A percentile compares a stretch with the other conserved stretches of the same genome.
phyloP scores from a whole-genome alignment of 1,140 invertebrate species.

The Bombyx mandarina region DNA sequence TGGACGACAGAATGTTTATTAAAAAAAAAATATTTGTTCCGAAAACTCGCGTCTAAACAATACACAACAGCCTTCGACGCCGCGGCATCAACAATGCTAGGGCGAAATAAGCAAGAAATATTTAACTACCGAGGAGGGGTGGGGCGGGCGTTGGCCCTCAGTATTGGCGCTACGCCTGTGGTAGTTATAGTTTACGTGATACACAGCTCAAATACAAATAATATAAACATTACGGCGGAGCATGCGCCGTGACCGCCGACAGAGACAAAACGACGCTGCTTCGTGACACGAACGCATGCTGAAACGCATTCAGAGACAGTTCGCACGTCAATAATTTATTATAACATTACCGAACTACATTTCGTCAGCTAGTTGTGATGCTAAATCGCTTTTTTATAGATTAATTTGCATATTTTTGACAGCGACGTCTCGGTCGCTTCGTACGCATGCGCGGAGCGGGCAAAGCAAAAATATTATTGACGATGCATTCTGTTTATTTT shows the following conservation, averaged over 20 bases:
- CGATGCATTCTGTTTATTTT: constrained; percentile 68
- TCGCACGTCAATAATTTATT: constrained; percentile 3
- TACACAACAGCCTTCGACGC: constrained; percentile 65
- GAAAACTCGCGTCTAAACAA: constrained; percentile 57
- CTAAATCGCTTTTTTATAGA: constrained; percentile 62
- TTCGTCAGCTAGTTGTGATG: constrained; percentile 33
- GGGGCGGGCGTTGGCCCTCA: constrained; percentile 60
- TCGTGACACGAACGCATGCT: constrained; percentile 7
- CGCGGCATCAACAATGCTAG: constrained; percentile 71
- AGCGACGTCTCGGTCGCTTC: constrained; percentile 25
- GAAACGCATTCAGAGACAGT: background rate
- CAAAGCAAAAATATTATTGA: constrained; percentile 52
- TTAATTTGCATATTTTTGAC: constrained; percentile 70
- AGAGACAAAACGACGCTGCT: constrained; percentile 37
- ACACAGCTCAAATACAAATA: constrained; percentile 74
- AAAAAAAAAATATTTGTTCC: constrained; percentile 45
- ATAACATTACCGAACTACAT: constrained; percentile 26
- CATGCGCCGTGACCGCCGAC: constrained; percentile 57
- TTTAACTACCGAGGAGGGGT: constrained; percentile 69
- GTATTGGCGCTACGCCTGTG: constrained; percentile 67
- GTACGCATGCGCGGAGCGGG: constrained; percentile 47
- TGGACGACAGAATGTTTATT: constrained; percentile 19
- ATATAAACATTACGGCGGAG: constrained; percentile 71
- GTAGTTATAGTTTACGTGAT: constrained; percentile 74
- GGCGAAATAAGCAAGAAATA: constrained; percentile 73